Conservation (phyloP, 2,113 vertebrate species). For the Cynocephalus volans region DNA sequence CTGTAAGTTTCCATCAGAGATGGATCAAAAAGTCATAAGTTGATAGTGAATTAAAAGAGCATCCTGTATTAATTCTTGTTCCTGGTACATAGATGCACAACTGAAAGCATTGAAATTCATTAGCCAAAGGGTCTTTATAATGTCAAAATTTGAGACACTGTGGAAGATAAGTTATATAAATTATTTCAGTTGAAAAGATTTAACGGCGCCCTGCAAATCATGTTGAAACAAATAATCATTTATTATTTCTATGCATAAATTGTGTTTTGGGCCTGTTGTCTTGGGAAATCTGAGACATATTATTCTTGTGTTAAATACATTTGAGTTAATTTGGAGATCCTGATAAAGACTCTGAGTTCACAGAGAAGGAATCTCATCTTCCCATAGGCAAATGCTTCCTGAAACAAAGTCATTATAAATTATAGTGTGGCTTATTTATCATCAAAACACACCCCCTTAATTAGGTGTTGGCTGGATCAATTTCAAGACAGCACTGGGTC, state of each 20-base stretch:
- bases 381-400: constrained; percentile 53
- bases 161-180: constrained; percentile 29
- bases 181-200: constrained; percentile 65
- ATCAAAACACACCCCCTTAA: constrained; percentile 30
- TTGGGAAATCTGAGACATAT: constrained; percentile 30
- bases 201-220: constrained; percentile 66
- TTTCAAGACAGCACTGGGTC: background rate
- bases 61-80: background rate
- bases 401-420: constrained; percentile 70
- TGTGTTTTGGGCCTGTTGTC: constrained; percentile 15
- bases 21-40: background rate
- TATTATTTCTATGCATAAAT: constrained; percentile 58
- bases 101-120: constrained; percentile 23
- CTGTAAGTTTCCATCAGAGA: background rate
- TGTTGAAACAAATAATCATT: constrained; percentile 53
- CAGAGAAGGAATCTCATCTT: constrained; percentile 24
- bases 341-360: constrained; percentile 18
- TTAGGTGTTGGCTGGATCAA: constrained; percentile 52
- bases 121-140: background rate
- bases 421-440: constrained; percentile 42
- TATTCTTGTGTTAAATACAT: constrained; percentile 47
- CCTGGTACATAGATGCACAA: background rate
- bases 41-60: constrained; percentile 23
- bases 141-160: constrained; percentile 45
- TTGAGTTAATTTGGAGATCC: constrained; percentile 56